These are phyloP conservation scores for Agapetus fuscipes DNA, from an alignment of 2,888 invertebrate genomes.

Conservation along the genomic window DNA sequence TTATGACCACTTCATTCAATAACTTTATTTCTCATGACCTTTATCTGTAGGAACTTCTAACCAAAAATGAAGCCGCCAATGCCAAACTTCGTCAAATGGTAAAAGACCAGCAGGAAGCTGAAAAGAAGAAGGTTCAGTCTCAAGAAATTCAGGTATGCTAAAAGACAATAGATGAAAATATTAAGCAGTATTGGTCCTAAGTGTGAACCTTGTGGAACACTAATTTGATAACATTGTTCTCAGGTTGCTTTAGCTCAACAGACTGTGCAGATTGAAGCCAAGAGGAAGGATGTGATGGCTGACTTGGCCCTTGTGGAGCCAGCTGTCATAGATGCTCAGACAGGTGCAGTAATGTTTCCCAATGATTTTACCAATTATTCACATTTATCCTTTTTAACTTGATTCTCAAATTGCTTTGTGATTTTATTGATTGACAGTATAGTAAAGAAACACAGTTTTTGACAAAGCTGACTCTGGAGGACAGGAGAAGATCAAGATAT, in stretches of 20 bases:
- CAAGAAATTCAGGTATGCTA: constrained; percentile 76
- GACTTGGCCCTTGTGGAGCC: constrained; percentile 98
- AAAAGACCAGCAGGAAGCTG: constrained; percentile 98
- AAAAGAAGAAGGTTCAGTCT: constrained; percentile 96
- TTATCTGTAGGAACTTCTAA: constrained; percentile 65
- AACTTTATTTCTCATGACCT: background rate
- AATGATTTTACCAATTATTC: too few species aligned
- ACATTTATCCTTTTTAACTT: too few species aligned
- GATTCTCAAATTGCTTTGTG: too few species aligned
- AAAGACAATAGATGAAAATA: too few species aligned
- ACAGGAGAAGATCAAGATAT: too few species aligned
- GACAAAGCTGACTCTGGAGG: too few species aligned
- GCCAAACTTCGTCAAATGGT: constrained; percentile 99
- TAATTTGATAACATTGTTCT: background rate
- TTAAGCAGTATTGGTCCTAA: too few species aligned
- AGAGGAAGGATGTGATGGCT: constrained; percentile 88
- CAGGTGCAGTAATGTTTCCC: too few species aligned
- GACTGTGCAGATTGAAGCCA: constrained; percentile 87
- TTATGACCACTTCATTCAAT: background rate
- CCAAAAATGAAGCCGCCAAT: constrained; percentile 98
- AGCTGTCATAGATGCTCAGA: constrained; percentile 97
- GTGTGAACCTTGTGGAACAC: too few species aligned
- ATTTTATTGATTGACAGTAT: too few species aligned
- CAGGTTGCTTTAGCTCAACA: constrained; percentile 69
- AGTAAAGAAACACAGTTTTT: too few species aligned